Evolutionary conservation across 2,888 invertebrate genomes (phyloP).

Genomic region (Andricus curvator): DNA sequence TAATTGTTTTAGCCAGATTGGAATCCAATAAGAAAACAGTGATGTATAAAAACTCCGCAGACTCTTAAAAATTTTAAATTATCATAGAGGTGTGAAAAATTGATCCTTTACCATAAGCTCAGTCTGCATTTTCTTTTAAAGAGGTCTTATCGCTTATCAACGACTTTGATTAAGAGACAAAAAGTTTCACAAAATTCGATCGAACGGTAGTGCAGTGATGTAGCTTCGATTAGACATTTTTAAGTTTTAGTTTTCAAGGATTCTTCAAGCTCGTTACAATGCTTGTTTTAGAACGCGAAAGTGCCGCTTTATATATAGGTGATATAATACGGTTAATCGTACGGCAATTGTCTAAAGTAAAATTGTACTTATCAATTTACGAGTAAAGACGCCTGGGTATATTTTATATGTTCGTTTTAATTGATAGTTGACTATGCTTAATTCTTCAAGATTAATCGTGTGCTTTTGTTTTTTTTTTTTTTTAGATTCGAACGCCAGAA

Average conservation of each 20-base stretch:
- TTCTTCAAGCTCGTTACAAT: constrained; percentile 3
- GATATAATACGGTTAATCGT: constrained; percentile 18
- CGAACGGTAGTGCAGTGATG: neutral
- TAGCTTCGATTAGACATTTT: neutral
- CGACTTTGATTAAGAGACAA: neutral
- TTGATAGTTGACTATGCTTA: constrained; percentile 57
- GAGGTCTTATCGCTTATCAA: neutral
- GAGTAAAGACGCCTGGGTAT: constrained; percentile 28
- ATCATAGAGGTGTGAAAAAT: neutral
- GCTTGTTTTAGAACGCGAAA: neutral
- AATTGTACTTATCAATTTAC: constrained; percentile 38
- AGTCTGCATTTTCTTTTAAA: neutral
- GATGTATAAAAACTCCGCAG: neutral
- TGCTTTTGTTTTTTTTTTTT: constrained; percentile 53
- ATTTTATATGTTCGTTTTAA: constrained; percentile 48
- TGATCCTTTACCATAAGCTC: neutral
- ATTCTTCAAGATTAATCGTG: constrained; percentile 58
- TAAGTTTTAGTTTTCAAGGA: neutral
- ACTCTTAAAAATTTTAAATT: neutral
- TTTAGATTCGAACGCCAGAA: constrained; percentile 58
- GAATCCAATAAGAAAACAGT: neutral
- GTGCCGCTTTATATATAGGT: constrained; percentile 22
- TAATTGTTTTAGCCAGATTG: neutral
- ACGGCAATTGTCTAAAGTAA: constrained; percentile 24
- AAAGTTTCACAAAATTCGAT: neutral